phyloP scores from a whole-genome alignment of 2,113 vertebrate genomes.

The Tachysurus vachellii region DNA sequence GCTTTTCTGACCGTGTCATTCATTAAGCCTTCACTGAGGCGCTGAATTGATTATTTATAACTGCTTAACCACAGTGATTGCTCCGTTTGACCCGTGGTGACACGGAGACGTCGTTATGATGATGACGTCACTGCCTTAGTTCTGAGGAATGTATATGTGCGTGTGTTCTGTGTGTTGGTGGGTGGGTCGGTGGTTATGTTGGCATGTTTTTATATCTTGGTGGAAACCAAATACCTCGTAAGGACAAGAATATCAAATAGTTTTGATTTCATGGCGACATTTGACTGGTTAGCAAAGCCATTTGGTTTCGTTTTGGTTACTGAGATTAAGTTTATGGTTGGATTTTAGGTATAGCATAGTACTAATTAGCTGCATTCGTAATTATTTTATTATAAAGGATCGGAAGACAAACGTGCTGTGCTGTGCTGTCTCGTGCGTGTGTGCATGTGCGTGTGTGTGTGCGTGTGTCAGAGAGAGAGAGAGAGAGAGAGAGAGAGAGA shows the following conservation, averaged over 20 bases:
- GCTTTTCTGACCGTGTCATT: background rate
- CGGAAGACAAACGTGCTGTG: too few relatives aligned
- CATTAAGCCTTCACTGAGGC: background rate
- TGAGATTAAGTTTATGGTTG: too few relatives aligned
- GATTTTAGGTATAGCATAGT: too few relatives aligned
- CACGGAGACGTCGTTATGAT: background rate
- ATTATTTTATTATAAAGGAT: too few relatives aligned
- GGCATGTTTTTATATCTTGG: background rate
- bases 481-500: background rate
- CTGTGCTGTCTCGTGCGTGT: too few relatives aligned
- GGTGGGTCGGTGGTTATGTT: background rate
- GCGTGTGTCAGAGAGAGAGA: too few relatives aligned
- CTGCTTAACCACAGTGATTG: background rate
- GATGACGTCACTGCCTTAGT: conserved; percentile 32
- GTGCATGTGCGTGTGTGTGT: too few relatives aligned
- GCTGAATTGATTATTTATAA: conserved; percentile 20
- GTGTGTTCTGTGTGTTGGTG: background rate
- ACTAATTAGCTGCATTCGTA: too few relatives aligned
- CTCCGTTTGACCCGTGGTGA: conserved; percentile 23
- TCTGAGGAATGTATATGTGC: background rate
- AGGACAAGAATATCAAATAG: background rate
- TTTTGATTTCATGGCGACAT: background rate
- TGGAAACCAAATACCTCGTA: background rate
- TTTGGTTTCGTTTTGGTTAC: background rate
- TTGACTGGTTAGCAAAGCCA: background rate